A percentile compares a stretch with the other conserved stretches of the same genome.
phyloP scores from a whole-genome alignment of 2,113 vertebrate species.

The Elephas maximus region DNA sequence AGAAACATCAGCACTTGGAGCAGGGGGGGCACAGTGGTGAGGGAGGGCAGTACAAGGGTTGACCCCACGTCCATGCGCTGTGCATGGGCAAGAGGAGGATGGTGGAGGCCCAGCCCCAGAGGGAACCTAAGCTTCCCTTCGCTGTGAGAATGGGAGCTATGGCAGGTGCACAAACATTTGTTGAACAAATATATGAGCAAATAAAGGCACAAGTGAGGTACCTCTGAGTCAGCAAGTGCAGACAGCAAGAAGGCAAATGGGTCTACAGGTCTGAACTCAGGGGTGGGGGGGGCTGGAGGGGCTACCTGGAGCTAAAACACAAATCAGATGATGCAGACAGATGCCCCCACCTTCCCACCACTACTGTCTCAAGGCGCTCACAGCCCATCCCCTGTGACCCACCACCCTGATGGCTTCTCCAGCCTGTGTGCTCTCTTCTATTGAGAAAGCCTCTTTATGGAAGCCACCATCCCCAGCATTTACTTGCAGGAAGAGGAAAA shows the following conservation, averaged over 20 bases:
- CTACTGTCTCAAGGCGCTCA: background rate
- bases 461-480: too few species aligned
- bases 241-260: background rate
- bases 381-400: background rate
- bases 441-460: too few species aligned
- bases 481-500: background rate
- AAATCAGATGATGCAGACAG: too few species aligned
- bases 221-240: accelerated
- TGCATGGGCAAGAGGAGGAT: background rate
- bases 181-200: too few species aligned
- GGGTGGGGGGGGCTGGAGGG: background rate
- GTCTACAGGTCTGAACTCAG: too few species aligned
- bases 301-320: background rate
- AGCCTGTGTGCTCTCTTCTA: background rate
- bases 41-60: too few species aligned
- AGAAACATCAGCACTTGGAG: too few species aligned
- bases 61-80: accelerated
- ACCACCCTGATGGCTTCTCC: background rate
- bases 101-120: background rate
- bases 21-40: too few species aligned
- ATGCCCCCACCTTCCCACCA: background rate
- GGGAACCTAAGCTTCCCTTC: accelerated
- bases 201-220: background rate
- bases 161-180: background rate
- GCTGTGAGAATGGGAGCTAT: background rate